Base-by-base conservation (phyloP, 2,797 vertebrate genomes). In the Distichodus sexfasciatus region DNA sequence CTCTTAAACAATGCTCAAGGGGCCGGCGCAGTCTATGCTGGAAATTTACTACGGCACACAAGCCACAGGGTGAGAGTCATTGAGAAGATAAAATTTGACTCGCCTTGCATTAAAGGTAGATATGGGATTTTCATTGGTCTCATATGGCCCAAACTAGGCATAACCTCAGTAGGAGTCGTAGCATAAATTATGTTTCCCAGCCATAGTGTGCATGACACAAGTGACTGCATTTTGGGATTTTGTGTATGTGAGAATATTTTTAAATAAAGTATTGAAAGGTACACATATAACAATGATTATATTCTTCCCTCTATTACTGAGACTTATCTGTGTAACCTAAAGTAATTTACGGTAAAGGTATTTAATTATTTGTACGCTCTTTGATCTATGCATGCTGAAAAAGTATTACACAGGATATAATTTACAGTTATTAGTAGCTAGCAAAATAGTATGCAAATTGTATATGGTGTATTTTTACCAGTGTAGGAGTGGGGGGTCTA, bases 31-130 rank as follows among this genome's bases (percentile, higher is more conserved):
- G 50, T 6, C 9, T 57, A 38, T 53, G 47, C 21, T 35, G 41
- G 41, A 17, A 48, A 71, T 74, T 79, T 74, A 71, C 53, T 41
- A 66, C 28, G 35, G 74, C 47, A 48, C 47, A 15, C 29, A 40
- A 65, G 62, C 11, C 23, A 23, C 2, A 36, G n/a, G 9, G 21
- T 21, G 33, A 41, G 21, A 21, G 66, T 36, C 12, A 19, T 44
- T 63, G 35, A 63, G 43, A 58, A 38, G 41, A 70, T 59, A 33
- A 53, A 31, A 59, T 67, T 9, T 41, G 55, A 69, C 66, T 60
- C 55, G 36, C 48, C 40, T 12, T 41, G 58, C 12, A 53, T 38
- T 28, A 62, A 68, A 23, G 21, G 14, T 41, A 44, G 3, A 53
- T 12, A 59, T 12, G n/a, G 36, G 29, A 36, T 29, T 47, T 63